These are phyloP conservation scores for Barbus barbus DNA, from an alignment of 2,113 vertebrate genomes.

Conservation along the genomic window DNA sequence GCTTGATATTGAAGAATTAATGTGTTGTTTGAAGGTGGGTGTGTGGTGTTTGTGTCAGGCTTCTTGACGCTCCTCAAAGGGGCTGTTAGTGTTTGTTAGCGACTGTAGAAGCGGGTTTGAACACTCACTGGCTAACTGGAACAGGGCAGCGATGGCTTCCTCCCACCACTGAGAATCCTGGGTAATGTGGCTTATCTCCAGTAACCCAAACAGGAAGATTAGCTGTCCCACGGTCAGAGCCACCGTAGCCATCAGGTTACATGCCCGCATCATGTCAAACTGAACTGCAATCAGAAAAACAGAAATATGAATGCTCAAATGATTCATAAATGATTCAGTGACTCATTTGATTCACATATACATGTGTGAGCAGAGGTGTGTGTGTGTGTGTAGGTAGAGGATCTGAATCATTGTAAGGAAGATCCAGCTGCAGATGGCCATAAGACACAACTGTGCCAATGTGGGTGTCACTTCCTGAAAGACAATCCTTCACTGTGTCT, in stretches of 20 bases:
- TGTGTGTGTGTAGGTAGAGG: constrained; percentile 5
- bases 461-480: constrained; percentile 49
- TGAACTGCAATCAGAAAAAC: constrained; percentile 82
- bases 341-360: background rate
- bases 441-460: constrained; percentile 33
- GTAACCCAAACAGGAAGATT: constrained; percentile 88
- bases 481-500: constrained; percentile 44
- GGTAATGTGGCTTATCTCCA: constrained; percentile 84
- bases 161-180: constrained; percentile 98
- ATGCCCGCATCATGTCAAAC: constrained; percentile 99
- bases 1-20: constrained; percentile 20
- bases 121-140: constrained; percentile 96
- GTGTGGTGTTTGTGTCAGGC: background rate
- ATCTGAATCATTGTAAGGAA: constrained; percentile 38
- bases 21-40: background rate
- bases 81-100: background rate
- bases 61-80: background rate
- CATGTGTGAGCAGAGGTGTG: constrained; percentile 1
- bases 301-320: background rate
- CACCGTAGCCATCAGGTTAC: constrained; percentile 93
- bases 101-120: background rate
- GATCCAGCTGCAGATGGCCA: constrained; percentile 44
- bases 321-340: background rate
- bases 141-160: constrained; percentile 95
- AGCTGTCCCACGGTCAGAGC: constrained; percentile 91